A percentile compares a stretch with the other conserved stretches of the same genome.
phyloP scores from a whole-genome alignment of 2,888 invertebrate species.

The Iselma pallidipennis region DNA sequence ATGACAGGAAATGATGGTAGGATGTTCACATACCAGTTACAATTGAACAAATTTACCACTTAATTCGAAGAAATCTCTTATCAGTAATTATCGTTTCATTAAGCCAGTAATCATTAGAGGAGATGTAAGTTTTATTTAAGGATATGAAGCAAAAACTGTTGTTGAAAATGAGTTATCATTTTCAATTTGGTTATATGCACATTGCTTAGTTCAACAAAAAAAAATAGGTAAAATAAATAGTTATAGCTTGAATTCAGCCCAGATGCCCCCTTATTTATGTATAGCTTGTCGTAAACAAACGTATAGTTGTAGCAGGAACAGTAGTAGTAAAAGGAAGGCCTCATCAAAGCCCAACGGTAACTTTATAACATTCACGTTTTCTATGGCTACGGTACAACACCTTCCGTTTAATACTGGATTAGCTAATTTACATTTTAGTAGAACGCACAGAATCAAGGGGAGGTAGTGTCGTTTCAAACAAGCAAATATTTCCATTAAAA shows the following conservation, averaged over 20 bases:
- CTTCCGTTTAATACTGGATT: background rate
- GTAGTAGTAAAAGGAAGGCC: background rate
- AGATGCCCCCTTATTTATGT: background rate
- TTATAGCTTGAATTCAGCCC: background rate
- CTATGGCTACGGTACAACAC: background rate
- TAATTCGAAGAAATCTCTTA: no score
- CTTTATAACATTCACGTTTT: background rate
- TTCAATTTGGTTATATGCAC: no score
- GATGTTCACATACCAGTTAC: background rate
- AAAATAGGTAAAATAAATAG: no score
- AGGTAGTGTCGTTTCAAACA: background rate
- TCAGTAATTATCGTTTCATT: no score
- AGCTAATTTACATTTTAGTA: background rate
- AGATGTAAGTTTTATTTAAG: no score
- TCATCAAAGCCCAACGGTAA: constrained; percentile 6
- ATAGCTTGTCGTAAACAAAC: background rate
- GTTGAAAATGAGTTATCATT: no score
- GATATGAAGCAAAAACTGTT: no score
- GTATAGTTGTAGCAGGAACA: background rate
- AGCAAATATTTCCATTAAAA: constrained; percentile 11
- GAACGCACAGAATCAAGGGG: background rate
- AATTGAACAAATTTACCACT: no score
- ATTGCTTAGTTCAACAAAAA: no score
- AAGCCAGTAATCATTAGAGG: no score
- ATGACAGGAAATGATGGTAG: background rate